A percentile compares a stretch with the other conserved stretches of the same genome.
Evolutionary conservation across 2,888 invertebrate genomes (phyloP).

Genomic region (Xestia xanthographa): DNA sequence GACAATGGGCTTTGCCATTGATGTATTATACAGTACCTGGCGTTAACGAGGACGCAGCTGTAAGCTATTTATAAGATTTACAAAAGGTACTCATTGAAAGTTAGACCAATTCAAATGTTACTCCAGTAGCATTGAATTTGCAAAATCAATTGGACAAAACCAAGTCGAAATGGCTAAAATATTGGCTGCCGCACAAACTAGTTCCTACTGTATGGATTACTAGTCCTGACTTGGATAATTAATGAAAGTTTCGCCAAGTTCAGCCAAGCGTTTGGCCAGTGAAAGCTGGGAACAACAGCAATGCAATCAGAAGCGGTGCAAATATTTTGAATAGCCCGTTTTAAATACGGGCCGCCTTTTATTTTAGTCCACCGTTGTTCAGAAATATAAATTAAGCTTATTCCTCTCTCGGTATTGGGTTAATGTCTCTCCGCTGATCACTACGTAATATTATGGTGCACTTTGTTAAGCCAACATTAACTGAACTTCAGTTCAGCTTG

Average conservation of each 20-base stretch:
- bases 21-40: slow-evolving; percentile 22
- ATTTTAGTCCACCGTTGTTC: slow-evolving; percentile 36
- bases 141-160: slow-evolving; percentile 51
- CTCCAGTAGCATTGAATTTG: slow-evolving; percentile 33
- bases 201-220: slow-evolving; percentile 52
- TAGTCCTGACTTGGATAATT: slow-evolving; percentile 58
- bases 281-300: slow-evolving; percentile 58
- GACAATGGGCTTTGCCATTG: slow-evolving; percentile 32
- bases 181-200: slow-evolving; percentile 52
- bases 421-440: slow-evolving; percentile 39
- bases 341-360: slow-evolving; percentile 50
- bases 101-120: slow-evolving; percentile 40
- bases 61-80: slow-evolving; percentile 22
- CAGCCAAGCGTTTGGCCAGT: slow-evolving; percentile 49
- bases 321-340: slow-evolving; percentile 57
- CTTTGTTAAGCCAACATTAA: slow-evolving; percentile 35
- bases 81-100: slow-evolving; percentile 26
- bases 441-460: slow-evolving; percentile 5
- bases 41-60: slow-evolving; percentile 43
- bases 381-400: slow-evolving; percentile 50
- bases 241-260: slow-evolving; percentile 65
- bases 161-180: slow-evolving; percentile 51
- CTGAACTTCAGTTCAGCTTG: slow-evolving; percentile 7
- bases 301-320: slow-evolving; percentile 54
- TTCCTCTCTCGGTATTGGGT: slow-evolving; percentile 34